phyloP scores from a whole-genome alignment of 1,140 invertebrate species.

The Colletes latitarsis region DNA sequence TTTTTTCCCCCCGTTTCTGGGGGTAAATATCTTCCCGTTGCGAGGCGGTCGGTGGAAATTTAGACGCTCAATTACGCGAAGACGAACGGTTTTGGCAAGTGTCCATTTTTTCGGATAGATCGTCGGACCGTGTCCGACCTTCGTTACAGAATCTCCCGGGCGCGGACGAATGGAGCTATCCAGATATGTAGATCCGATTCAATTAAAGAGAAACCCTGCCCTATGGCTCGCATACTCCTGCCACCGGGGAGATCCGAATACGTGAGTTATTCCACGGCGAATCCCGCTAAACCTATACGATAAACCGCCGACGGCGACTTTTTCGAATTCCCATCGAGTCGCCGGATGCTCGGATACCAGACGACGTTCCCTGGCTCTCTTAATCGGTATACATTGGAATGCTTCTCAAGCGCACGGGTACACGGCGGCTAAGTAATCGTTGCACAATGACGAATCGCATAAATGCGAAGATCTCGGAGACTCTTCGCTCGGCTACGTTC shows the following conservation, averaged over 20 bases:
- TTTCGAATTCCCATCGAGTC: slow-evolving; percentile 53
- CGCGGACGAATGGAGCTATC: slow-evolving; percentile 42
- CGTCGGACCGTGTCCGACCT: slow-evolving; percentile 22
- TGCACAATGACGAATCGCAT: slow-evolving; percentile 49
- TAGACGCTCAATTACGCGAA: too few species aligned
- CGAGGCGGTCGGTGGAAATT: too few species aligned
- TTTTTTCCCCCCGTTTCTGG: too few species aligned
- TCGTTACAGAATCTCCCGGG: slow-evolving; percentile 36
- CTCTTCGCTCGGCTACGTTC: not conserved
- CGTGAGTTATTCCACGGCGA: slow-evolving; percentile 47
- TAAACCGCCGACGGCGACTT: slow-evolving; percentile 45
- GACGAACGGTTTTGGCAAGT: slow-evolving; percentile 35
- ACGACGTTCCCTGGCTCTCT: slow-evolving; percentile 42
- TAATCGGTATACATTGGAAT: slow-evolving; percentile 50
- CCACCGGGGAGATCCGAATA: slow-evolving; percentile 19
- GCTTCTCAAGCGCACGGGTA: slow-evolving; percentile 15
- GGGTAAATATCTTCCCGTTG: slow-evolving; percentile 24
- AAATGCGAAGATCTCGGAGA: slow-evolving; percentile 16
- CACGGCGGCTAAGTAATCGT: slow-evolving; percentile 37
- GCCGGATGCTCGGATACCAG: slow-evolving; percentile 40
- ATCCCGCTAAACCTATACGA: slow-evolving; percentile 48
- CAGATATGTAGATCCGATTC: slow-evolving; percentile 51
- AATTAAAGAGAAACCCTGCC: slow-evolving; percentile 44
- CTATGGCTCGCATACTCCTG: slow-evolving; percentile 20
- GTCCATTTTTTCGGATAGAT: slow-evolving; percentile 34